Evolutionary conservation across 2,888 invertebrate species (phyloP).

Genomic region (Sepiola atlantica): DNA sequence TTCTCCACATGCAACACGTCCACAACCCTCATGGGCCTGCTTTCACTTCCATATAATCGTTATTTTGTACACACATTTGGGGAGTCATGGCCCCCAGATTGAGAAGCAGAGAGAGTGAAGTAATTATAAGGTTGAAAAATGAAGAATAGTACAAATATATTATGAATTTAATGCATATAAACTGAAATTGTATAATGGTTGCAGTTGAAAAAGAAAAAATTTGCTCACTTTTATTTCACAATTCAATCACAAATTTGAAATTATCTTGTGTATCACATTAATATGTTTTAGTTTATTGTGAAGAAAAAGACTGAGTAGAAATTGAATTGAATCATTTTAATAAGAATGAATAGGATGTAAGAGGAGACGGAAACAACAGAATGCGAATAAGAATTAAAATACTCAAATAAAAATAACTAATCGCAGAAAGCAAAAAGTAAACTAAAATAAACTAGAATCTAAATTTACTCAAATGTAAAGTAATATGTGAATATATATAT

Average conservation of each 20-base stretch:
- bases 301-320: neutral
- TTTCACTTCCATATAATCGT: no score
- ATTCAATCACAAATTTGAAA: neutral
- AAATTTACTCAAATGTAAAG: neutral
- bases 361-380: neutral
- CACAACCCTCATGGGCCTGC: no score
- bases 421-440: no score
- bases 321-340: neutral
- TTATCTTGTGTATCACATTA: neutral
- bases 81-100: no score
- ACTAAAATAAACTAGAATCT: neutral
- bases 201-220: neutral
- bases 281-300: neutral
- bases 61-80: no score
- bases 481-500: neutral
- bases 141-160: no score
- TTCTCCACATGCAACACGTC: no score
- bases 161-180: neutral
- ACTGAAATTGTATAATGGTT: neutral
- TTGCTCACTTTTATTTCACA: neutral
- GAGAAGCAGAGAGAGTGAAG: no score
- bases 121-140: no score
- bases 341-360: neutral
- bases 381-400: neutral
- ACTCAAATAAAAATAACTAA: neutral